A percentile compares a stretch with the other conserved stretches of the same genome.
Conservation (phyloP, 2,888 invertebrate genomes). For the Eugnorisma glareosa region DNA sequence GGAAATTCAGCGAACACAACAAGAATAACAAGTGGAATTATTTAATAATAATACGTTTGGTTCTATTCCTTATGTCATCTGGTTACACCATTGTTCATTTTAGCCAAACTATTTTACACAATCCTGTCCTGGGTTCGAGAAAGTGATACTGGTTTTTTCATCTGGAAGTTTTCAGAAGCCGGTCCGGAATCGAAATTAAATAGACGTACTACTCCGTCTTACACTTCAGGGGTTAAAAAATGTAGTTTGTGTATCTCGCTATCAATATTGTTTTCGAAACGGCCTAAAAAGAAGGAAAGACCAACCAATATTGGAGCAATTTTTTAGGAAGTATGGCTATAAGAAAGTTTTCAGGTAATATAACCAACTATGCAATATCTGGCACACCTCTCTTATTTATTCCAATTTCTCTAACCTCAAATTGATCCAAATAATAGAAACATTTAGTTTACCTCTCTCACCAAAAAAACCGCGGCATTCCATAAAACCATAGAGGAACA, state of each 20-base stretch:
- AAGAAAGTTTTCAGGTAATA: not conserved
- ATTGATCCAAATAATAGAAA: conserved; percentile 30
- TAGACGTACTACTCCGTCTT: too few relatives aligned
- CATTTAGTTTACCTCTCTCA: conserved; percentile 23
- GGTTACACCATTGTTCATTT: not conserved
- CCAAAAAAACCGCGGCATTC: conserved; percentile 31
- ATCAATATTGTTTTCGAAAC: not conserved
- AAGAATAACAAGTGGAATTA: conserved; percentile 59
- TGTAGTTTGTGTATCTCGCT: not conserved
- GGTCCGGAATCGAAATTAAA: too few relatives aligned
- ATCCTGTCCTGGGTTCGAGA: not conserved
- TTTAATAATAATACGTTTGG: not conserved
- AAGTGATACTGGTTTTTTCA: not conserved
- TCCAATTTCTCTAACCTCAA: conserved; percentile 28
- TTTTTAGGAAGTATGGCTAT: not conserved
- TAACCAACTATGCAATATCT: not conserved
- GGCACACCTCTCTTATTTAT: conserved; percentile 14
- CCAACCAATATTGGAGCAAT: not conserved
- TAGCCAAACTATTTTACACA: not conserved
- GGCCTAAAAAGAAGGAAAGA: not conserved
- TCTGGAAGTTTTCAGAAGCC: not conserved
- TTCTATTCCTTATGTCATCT: not conserved
- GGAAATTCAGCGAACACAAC: conserved; percentile 50
- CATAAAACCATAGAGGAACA: conserved; percentile 50
- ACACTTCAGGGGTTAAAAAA: not conserved